These are phyloP conservation scores for Acleris literana DNA, from an alignment of 2,888 invertebrate species.

Conservation along the genomic window DNA sequence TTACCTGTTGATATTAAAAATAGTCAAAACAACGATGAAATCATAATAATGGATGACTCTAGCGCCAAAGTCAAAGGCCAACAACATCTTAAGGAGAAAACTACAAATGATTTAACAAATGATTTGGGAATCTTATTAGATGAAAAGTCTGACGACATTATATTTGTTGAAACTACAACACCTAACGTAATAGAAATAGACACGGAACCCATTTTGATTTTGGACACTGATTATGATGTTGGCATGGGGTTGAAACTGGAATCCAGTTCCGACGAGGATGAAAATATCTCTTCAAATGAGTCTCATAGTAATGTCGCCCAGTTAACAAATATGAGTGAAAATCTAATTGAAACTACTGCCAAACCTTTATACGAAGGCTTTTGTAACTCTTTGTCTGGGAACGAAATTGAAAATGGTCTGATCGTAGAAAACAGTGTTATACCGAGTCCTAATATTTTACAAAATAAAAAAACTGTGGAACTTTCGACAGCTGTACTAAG, in stretches of 20 bases:
- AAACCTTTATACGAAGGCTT: background rate
- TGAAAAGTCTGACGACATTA: background rate
- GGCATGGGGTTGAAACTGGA: background rate
- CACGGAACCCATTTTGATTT: slow-evolving; percentile 16
- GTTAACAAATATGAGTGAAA: background rate
- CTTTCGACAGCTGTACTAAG: slow-evolving; percentile 1
- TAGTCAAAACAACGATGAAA: slow-evolving; percentile 23
- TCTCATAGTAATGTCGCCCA: background rate
- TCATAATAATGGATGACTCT: slow-evolving; percentile 26
- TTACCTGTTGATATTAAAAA: background rate
- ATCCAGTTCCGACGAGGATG: background rate
- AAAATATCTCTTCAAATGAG: background rate
- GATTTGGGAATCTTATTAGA: background rate
- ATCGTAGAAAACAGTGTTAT: too few species aligned
- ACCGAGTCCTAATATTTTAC: too few species aligned
- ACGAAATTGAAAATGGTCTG: too few species aligned
- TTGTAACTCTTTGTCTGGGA: too few species aligned
- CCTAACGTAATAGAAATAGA: background rate
- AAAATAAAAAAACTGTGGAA: background rate
- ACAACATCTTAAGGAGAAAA: background rate
- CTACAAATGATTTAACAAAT: background rate
- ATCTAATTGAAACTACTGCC: background rate
- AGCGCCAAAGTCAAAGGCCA: slow-evolving; percentile 1
- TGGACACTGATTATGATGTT: slow-evolving; percentile 17
- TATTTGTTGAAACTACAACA: background rate